A percentile compares a stretch with the other conserved stretches of the same genome.
phyloP scores from a whole-genome alignment of 2,888 invertebrate genomes.

The Prosapia bicincta region DNA sequence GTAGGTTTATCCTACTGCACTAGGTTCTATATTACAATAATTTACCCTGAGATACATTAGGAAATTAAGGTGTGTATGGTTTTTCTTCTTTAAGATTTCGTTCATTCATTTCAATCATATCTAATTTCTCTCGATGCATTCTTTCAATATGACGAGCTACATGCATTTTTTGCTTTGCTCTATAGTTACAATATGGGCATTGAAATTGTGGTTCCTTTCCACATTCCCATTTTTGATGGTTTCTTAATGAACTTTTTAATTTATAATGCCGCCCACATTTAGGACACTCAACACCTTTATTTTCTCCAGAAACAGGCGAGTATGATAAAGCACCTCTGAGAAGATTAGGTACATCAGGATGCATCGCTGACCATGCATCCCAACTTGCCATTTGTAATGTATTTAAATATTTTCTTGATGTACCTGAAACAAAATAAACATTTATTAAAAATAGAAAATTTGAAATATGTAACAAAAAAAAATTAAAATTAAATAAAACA shows the following conservation, averaged over 20 bases:
- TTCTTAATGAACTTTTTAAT: constrained; percentile 77
- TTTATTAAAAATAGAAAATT: background rate
- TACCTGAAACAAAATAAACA: constrained; percentile 10
- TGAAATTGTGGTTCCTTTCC: constrained; percentile 81
- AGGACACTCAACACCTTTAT: constrained; percentile 44
- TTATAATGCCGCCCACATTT: constrained; percentile 84
- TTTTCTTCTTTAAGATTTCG: constrained; percentile 19
- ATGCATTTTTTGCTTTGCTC: constrained; percentile 82
- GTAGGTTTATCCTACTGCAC: background rate
- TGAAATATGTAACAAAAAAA: background rate
- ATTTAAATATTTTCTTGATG: constrained; percentile 31
- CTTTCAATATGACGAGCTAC: constrained; percentile 78
- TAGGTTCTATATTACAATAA: background rate
- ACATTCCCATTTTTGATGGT: constrained; percentile 84
- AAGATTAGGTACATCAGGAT: constrained; percentile 38
- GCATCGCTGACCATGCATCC: constrained; percentile 41
- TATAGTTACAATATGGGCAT: constrained; percentile 78
- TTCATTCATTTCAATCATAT: constrained; percentile 34
- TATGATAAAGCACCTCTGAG: constrained; percentile 21
- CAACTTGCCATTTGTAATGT: constrained; percentile 37
- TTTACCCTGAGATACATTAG: background rate
- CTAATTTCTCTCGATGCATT: constrained; percentile 63
- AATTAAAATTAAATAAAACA: constrained; percentile 2
- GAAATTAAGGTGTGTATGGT: background rate
- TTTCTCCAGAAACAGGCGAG: constrained; percentile 14